Evolutionary conservation across 2,888 invertebrate species (phyloP), one percentile per base, ranked within the genome.

Genomic region (Cantharis nigra): DNA sequence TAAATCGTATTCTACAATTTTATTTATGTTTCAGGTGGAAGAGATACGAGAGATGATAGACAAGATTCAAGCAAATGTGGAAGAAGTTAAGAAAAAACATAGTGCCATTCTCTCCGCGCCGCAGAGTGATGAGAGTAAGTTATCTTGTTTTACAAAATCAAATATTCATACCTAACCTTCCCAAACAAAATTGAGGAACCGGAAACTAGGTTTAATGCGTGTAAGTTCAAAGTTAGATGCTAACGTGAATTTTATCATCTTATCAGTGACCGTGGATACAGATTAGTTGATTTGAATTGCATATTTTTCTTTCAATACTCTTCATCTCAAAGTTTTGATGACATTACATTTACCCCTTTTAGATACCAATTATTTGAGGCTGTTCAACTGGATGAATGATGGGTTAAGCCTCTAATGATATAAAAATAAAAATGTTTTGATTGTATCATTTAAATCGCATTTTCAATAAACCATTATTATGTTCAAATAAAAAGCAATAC

Each of bases 11-110:
- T 69, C 9, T 16, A 30, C 18, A 23, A 10, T 9, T 49, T 69
- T 69, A 23, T 69, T 69, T 11, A 26, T 23, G 4, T 71, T 89
- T 70, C 89, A 97, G 97, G 98, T 99, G 90, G 99, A 99, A 91
- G 99, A 99, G 91, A 99, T 99, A 90, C 95, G 99, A 86, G 98
- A 97, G 90, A 99, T 98, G 97, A 99, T 99, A 92, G 99, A 99
- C 90, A 97, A 97, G 92, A 99, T 99, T 89, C 98, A 98, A 90
- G 95, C 96, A 87, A 99, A 98, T 92, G 99, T 99, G 83, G 99
- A 99, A 89, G 98, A 99, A 89, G 99, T 99, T 80, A 99, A 99
- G 94, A 98, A 98, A 93, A 98, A 98, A 93, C 99, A 99, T 91
- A 98, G 98, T 91, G 96, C 98, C 90, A 99, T 99, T 88, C 92